phyloP scores from a whole-genome alignment of 2,113 vertebrate genomes.

The Elephas maximus region DNA sequence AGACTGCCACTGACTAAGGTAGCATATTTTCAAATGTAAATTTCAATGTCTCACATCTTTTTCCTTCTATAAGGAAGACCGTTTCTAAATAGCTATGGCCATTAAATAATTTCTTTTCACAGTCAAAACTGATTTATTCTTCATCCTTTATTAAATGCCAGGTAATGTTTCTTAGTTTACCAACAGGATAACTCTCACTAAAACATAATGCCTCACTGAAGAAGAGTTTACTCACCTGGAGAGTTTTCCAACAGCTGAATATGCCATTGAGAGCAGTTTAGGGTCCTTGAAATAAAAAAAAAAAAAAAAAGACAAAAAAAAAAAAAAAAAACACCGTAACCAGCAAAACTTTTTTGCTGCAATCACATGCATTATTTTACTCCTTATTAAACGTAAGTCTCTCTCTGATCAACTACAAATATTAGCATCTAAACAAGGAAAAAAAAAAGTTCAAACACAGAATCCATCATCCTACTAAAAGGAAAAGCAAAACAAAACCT shows the following conservation, averaged over 20 bases:
- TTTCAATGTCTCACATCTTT: constrained; percentile 43
- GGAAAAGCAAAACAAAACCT: constrained; percentile 60
- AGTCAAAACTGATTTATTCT: constrained; percentile 62
- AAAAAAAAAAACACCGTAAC: constrained; percentile 79
- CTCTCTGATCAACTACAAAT: constrained; percentile 26
- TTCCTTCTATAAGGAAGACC: constrained; percentile 33
- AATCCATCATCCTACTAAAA: constrained; percentile 40
- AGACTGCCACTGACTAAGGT: constrained; percentile 1
- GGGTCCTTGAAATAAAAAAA: constrained; percentile 92
- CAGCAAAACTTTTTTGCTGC: constrained; percentile 71
- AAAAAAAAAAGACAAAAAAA: constrained; percentile 48
- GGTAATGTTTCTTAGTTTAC: constrained; percentile 59
- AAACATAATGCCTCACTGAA: constrained; percentile 72
- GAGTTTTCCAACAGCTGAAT: constrained; percentile 98
- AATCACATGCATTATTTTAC: constrained; percentile 69
- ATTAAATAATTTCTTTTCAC: constrained; percentile 62
- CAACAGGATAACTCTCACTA: constrained; percentile 65
- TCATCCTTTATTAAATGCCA: constrained; percentile 61
- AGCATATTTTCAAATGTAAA: constrained; percentile 42
- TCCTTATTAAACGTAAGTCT: constrained; percentile 53
- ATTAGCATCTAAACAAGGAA: constrained; percentile 16
- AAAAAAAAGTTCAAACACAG: constrained; percentile 54
- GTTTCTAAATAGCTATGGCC: constrained; percentile 36
- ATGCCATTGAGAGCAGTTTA: constrained; percentile 96
- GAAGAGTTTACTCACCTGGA: constrained; percentile 92